These are phyloP conservation scores for Chrysolina americana DNA, from an alignment of 2,888 invertebrate genomes.

Conservation along the genomic window DNA sequence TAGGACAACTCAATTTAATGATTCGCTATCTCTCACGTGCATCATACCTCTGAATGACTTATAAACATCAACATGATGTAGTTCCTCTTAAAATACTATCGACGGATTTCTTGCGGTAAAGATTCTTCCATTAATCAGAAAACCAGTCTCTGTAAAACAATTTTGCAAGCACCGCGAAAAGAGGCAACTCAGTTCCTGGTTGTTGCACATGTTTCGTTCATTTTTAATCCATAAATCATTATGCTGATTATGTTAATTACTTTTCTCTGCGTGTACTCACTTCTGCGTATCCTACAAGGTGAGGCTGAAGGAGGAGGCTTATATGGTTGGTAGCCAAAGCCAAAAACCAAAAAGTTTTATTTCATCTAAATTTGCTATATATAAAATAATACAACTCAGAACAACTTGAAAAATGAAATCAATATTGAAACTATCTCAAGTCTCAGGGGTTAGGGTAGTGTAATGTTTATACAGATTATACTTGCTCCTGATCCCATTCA, in stretches of 20 bases:
- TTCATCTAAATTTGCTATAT: too few species aligned
- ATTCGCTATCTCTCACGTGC: slow-evolving; percentile 2
- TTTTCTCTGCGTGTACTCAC: slow-evolving; percentile 14
- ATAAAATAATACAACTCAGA: too few species aligned
- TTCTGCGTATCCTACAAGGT: slow-evolving; percentile 16
- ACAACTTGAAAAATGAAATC: too few species aligned
- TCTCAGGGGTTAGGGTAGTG: too few species aligned
- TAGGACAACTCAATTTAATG: not conserved
- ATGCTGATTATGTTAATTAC: not conserved
- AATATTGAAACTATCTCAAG: too few species aligned
- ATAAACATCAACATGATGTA: slow-evolving; percentile 11
- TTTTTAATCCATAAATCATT: slow-evolving; percentile 16
- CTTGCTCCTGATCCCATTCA: too few species aligned
- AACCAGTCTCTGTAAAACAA: slow-evolving; percentile 24
- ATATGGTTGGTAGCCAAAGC: too few species aligned
- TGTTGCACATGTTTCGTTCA: slow-evolving; percentile 5
- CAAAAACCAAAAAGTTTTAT: too few species aligned
- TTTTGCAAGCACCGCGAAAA: slow-evolving; percentile 24
- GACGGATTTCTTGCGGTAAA: slow-evolving; percentile 11
- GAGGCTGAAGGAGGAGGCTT: too few species aligned
- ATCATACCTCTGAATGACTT: slow-evolving; percentile 8
- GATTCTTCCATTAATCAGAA: slow-evolving; percentile 27
- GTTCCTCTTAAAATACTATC: slow-evolving; percentile 18
- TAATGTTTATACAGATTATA: too few species aligned
- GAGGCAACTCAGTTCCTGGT: slow-evolving; percentile 27